Percentiles rank a stretch among this genome's conserved stretches.
phyloP scores from a whole-genome alignment of 2,888 invertebrate genomes.

The Macrosiphum euphorbiae region DNA sequence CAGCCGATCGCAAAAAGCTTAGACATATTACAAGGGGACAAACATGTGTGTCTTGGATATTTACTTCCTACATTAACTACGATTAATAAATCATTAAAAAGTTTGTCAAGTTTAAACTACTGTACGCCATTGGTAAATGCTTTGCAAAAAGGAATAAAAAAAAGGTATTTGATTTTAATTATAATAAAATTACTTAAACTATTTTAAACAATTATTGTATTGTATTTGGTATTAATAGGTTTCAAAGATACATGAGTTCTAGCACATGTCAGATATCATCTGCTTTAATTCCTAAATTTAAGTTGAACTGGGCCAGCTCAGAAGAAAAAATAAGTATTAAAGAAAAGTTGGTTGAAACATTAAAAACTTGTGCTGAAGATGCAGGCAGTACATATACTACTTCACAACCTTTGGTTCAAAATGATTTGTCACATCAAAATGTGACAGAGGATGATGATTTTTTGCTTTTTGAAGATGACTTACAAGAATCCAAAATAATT shows the following conservation, averaged over 20 bases:
- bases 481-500: background rate
- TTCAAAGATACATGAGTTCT: background rate
- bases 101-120: background rate
- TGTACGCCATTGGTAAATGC: background rate
- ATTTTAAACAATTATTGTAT: background rate
- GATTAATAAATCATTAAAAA: background rate
- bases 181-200: background rate
- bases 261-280: background rate
- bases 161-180: background rate
- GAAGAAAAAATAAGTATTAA: background rate
- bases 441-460: background rate
- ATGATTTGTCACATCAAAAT: background rate
- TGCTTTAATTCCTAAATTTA: background rate
- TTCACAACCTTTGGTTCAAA: slow-evolving; percentile 7
- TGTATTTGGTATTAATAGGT: background rate
- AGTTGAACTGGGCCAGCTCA: background rate
- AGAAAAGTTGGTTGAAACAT: background rate
- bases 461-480: slow-evolving; percentile 7
- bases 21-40: slow-evolving; percentile 3
- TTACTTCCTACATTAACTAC: slow-evolving; percentile 1
- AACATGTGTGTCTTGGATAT: background rate
- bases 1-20: background rate
- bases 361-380: background rate
- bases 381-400: background rate
- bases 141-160: background rate